A percentile compares a stretch with the other conserved stretches of the same genome.
Evolutionary conservation across 2,113 vertebrate genomes (phyloP).

Genomic region (Aspiorhynchus laticeps): DNA sequence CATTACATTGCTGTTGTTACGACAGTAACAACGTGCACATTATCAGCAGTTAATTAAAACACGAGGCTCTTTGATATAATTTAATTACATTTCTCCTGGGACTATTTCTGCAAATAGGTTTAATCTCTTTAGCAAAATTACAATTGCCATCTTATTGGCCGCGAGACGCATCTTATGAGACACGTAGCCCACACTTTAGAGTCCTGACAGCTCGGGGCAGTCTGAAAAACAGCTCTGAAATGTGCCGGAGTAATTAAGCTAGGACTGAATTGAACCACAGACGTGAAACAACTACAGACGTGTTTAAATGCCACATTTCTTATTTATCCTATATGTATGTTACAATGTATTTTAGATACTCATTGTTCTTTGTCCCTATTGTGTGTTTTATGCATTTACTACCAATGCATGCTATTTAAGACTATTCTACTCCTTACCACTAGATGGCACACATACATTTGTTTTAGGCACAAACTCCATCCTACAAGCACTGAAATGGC

Average conservation of each 20-base stretch:
- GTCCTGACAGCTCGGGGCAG: not conserved
- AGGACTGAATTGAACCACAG: not conserved
- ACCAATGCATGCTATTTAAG: not conserved
- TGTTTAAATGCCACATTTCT: not conserved
- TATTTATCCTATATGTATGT: not conserved
- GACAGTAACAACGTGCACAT: not conserved
- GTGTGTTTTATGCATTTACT: not conserved
- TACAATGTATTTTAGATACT: not conserved
- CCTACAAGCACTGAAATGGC: not conserved
- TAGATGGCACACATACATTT: constrained; percentile 74
- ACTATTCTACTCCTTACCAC: constrained; percentile 58
- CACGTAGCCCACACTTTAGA: not conserved
- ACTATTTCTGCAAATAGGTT: constrained; percentile 37
- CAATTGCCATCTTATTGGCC: constrained; percentile 9
- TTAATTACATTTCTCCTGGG: constrained; percentile 45
- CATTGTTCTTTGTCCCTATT: not conserved
- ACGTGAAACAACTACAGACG: not conserved
- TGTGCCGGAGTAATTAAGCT: not conserved
- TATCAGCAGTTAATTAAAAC: constrained; percentile 49
- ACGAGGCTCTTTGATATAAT: constrained; percentile 45
- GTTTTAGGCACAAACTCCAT: not conserved
- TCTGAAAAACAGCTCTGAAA: not conserved
- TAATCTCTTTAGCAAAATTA: constrained; percentile 45
- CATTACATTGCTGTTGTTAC: not conserved
- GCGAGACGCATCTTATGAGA: constrained; percentile 2